A percentile compares a stretch with the other conserved stretches of the same genome.
Evolutionary conservation across 1,140 invertebrate genomes (phyloP).

Genomic region (Ganaspis sp.): DNA sequence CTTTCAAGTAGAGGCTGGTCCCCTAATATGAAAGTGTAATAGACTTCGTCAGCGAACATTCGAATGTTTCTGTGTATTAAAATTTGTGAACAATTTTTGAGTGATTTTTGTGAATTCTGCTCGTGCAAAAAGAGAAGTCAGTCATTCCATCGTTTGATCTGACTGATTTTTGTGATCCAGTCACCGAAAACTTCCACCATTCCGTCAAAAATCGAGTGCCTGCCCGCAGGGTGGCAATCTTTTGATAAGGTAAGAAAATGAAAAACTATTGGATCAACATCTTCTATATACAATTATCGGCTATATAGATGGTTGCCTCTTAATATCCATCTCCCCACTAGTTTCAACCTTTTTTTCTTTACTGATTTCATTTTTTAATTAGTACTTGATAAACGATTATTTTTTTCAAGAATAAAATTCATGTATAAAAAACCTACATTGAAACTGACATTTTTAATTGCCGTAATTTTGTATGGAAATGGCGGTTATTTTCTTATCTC

Average conservation of each 20-base stretch:
- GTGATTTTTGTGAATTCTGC: constrained; percentile 61
- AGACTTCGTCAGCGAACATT: constrained; percentile 41
- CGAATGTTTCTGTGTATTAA: constrained; percentile 66
- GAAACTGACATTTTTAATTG: background rate
- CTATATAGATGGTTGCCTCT: background rate
- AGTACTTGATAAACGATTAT: too few species aligned
- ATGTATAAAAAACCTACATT: background rate
- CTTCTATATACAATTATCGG: too few species aligned
- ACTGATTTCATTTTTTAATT: too few species aligned
- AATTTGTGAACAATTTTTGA: constrained; percentile 49
- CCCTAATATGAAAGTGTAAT: background rate
- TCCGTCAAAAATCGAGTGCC: constrained; percentile 76
- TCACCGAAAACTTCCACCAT: constrained; percentile 76
- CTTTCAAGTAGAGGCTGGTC: background rate
- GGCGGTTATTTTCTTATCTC: background rate
- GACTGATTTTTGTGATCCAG: constrained; percentile 76
- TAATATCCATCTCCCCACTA: background rate
- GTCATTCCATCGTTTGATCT: constrained; percentile 59
- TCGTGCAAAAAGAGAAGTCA: constrained; percentile 54
- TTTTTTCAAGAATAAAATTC: too few species aligned
- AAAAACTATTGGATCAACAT: background rate
- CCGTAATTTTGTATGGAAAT: background rate
- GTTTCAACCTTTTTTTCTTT: too few species aligned
- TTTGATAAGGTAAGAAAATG: constrained; percentile 70
- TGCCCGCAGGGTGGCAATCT: constrained; percentile 76